Evolutionary conservation across 1,140 invertebrate genomes (phyloP).

Genomic region (Drosophila sturtevanti): DNA sequence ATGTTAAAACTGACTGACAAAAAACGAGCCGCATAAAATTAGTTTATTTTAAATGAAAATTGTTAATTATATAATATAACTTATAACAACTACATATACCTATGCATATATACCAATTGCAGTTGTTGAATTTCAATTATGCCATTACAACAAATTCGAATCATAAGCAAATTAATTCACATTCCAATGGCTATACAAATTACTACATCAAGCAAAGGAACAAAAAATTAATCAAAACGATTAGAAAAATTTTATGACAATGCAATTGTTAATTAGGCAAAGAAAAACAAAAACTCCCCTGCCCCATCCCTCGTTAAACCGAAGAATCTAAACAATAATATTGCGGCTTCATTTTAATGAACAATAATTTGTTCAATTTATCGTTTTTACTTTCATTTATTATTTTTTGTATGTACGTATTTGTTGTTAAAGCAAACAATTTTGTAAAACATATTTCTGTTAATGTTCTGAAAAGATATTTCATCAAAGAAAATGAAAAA

Average conservation of each 20-base stretch:
- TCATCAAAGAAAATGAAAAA: conserved; percentile 12
- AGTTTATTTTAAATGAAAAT: conserved; percentile 33
- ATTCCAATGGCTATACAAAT: conserved; percentile 48
- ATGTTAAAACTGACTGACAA: conserved; percentile 42
- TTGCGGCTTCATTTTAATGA: conserved; percentile 50
- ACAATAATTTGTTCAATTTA: conserved; percentile 28
- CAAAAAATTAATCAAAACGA: conserved; percentile 66
- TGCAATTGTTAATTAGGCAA: conserved; percentile 67
- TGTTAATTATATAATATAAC: conserved; percentile 47
- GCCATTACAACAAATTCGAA: conserved; percentile 35
- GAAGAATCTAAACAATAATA: conserved; percentile 17
- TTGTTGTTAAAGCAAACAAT: conserved; percentile 34
- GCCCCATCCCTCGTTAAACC: too few relatives aligned
- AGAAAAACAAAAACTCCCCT: background rate
- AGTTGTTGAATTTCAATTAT: conserved; percentile 73
- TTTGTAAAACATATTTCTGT: conserved; percentile 46
- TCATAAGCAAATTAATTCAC: conserved; percentile 42
- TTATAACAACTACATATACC: conserved; percentile 40
- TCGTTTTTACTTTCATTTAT: conserved; percentile 26
- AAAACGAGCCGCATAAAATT: conserved; percentile 46
- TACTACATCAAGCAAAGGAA: conserved; percentile 46
- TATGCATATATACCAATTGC: conserved; percentile 56
- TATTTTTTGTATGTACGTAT: conserved; percentile 36
- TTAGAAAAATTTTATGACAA: conserved; percentile 64
- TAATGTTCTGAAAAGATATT: conserved; percentile 48